Base-by-base conservation (phyloP, 2,113 vertebrate species). In the Mixornis gularis region DNA sequence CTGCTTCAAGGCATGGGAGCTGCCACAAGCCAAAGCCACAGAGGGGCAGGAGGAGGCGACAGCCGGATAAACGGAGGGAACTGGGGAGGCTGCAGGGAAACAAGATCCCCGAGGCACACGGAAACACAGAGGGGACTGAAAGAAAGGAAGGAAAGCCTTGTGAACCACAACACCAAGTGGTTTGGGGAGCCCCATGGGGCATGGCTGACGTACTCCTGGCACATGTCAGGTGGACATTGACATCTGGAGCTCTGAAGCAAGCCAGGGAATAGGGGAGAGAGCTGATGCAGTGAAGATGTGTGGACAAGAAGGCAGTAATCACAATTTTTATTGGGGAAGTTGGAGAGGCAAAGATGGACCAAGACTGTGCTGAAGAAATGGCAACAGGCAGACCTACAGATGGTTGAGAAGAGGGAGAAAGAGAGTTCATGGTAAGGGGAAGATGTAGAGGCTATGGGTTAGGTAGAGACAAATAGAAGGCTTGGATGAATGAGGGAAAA, bases 1-100 rank as follows among this genome's bases (percentile, higher is more conserved):
- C 13, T 53, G 59, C 65, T 40, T 6, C 26, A 7, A 70, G 59
- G 46, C 7, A 1, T 0, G 9, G 68, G 71, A 68, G 66, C 32
- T 52, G 64, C 58, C 0, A 0, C 3, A 16, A 1, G 7, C 43
- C 22, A 38, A 26, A 1, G 2, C 21, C 2, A 5, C 4, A 4
- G 34, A 62, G 84, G 14, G 34, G 29, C 72, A 55, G 64, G 48
- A 74, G 46, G n/a, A 79, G 77, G 27, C 1, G 21, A 63, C 0
- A 3, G 24, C 32, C 36, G 17, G 19, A 44, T 2, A 41, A 62
- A 46, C 0, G 0, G 22, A 63, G 21, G 56, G 56, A 48, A 29
- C 8, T 1, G 3, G 13, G 16, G 12, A 87, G 44, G 30, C 29
- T 40, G 7, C n/a, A 46, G 56, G 44, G 53, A 81, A 85, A 56